These are phyloP conservation scores for Nymphalis io DNA, from an alignment of 1,140 invertebrate species.

Conservation along the genomic window DNA sequence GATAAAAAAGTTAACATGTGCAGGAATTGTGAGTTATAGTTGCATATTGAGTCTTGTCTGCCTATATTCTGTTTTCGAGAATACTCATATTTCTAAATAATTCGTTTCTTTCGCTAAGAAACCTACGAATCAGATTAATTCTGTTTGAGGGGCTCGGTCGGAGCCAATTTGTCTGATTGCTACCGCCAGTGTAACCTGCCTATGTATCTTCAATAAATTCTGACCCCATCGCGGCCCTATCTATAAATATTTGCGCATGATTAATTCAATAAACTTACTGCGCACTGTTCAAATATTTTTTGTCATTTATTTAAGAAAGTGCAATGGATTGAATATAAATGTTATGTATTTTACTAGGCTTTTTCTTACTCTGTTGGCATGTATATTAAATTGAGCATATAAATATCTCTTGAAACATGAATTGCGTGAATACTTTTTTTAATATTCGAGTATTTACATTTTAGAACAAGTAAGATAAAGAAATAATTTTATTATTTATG, in stretches of 20 bases:
- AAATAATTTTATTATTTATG: no score
- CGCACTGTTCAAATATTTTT: slow-evolving; percentile 62
- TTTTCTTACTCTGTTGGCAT: slow-evolving; percentile 4
- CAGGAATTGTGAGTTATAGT: no score
- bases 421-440: no score
- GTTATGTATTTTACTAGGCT: neutral
- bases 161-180: slow-evolving; percentile 82
- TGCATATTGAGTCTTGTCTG: no score
- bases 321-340: slow-evolving; percentile 38
- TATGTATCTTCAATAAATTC: slow-evolving; percentile 77
- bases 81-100: slow-evolving; percentile 51
- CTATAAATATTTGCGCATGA: slow-evolving; percentile 80
- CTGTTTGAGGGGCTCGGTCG: slow-evolving; percentile 68
- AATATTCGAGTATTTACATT: no score
- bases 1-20: no score
- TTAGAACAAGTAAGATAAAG: no score
- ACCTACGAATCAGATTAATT: slow-evolving; percentile 78
- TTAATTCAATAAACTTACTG: slow-evolving; percentile 73
- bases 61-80: neutral
- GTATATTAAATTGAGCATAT: slow-evolving; percentile 4
- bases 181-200: slow-evolving; percentile 70
- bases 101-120: slow-evolving; percentile 60
- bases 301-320: slow-evolving; percentile 52
- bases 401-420: neutral
- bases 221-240: slow-evolving; percentile 75